A percentile compares a stretch with the other conserved stretches of the same genome.
Evolutionary conservation across 2,888 invertebrate species (phyloP).

Genomic region (Drosophila paramelanica): DNA sequence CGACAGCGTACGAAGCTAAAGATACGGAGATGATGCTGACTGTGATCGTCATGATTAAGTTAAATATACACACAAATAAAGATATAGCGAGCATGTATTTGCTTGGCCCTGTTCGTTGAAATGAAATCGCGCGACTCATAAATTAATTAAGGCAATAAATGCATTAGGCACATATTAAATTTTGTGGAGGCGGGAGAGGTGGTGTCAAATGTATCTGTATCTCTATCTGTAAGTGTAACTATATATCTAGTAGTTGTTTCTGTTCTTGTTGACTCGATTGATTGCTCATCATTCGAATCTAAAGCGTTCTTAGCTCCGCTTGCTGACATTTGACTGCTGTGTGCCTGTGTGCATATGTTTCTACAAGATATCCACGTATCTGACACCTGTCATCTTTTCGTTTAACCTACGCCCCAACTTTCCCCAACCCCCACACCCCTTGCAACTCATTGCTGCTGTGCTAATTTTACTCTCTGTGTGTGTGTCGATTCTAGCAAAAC

Average conservation of each 20-base stretch:
- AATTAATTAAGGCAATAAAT: constrained; percentile 82
- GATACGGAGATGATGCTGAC: constrained; percentile 12
- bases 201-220: constrained; percentile 5
- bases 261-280: constrained; percentile 20
- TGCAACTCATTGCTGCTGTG: constrained; percentile 33
- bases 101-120: constrained; percentile 39
- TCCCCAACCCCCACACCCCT: neutral
- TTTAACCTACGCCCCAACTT: constrained; percentile 53
- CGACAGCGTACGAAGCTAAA: constrained; percentile 19
- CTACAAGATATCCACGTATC: constrained; percentile 58
- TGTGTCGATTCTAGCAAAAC: constrained; percentile 40
- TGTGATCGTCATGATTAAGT: constrained; percentile 5
- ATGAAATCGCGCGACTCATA: constrained; percentile 80
- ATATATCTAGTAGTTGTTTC: constrained; percentile 1
- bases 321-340: constrained; percentile 49
- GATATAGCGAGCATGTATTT: constrained; percentile 35
- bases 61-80: constrained; percentile 17
- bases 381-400: constrained; percentile 82
- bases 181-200: neutral
- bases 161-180: constrained; percentile 33
- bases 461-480: constrained; percentile 59
- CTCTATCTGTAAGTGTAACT: neutral
- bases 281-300: constrained; percentile 57
- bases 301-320: constrained; percentile 12
- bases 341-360: constrained; percentile 17